Conservation (phyloP, 1,140 invertebrate species). For the Andricus grossulariae region DNA sequence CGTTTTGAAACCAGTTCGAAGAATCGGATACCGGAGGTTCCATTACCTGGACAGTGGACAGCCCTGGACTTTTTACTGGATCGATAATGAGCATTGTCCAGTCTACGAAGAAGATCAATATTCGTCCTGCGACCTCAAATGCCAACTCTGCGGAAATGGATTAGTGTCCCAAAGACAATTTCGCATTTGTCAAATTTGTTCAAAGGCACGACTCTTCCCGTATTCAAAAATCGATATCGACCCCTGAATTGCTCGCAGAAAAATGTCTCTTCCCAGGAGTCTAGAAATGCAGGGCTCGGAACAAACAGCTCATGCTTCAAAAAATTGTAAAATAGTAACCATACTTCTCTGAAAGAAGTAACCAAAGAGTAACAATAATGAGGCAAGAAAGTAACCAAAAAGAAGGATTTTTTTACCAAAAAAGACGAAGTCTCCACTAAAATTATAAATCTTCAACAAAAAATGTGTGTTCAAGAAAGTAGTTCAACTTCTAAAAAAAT, state of each 20-base stretch:
- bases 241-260: not conserved
- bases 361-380: too few species aligned
- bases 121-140: constrained; percentile 64
- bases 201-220: not conserved
- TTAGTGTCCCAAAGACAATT: constrained; percentile 47
- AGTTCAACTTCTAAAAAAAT: too few species aligned
- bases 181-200: not conserved
- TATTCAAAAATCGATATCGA: constrained; percentile 6
- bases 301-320: too few species aligned
- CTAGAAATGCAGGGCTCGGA: too few species aligned
- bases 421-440: too few species aligned
- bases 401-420: too few species aligned
- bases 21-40: constrained; percentile 19
- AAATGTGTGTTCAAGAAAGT: too few species aligned
- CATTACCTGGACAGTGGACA: constrained; percentile 55
- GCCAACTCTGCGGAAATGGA: constrained; percentile 48
- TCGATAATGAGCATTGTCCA: constrained; percentile 68
- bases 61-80: constrained; percentile 70
- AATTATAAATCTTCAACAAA: too few species aligned
- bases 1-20: not conserved
- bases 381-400: too few species aligned
- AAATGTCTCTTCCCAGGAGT: not conserved
- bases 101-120: constrained; percentile 65
- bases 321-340: too few species aligned
- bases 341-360: too few species aligned